phyloP scores from a whole-genome alignment of 2,888 invertebrate species.

The Imbricaverruca yamaguchii region DNA sequence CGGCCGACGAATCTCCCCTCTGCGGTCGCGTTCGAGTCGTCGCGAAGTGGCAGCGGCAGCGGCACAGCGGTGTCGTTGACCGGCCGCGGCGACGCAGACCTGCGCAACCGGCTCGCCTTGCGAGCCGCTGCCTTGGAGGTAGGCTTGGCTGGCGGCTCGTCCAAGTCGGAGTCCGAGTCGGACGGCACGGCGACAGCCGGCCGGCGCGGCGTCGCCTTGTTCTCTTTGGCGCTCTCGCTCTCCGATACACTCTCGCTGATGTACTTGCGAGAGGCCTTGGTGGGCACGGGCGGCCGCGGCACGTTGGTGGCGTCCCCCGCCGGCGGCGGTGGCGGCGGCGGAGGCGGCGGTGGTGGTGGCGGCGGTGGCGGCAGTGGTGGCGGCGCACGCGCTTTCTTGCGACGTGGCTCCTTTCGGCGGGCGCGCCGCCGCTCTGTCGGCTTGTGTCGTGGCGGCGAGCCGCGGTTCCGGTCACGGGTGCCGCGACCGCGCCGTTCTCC shows the following conservation, averaged over 20 bases:
- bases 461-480: not conserved
- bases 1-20: slow-evolving; percentile 26
- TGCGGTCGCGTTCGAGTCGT: not conserved
- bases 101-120: not conserved
- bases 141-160: not conserved
- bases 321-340: not conserved
- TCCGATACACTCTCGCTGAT: not conserved
- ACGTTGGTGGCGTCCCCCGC: not conserved
- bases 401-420: not conserved
- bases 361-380: not conserved
- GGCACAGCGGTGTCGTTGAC: not conserved
- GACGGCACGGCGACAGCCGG: not conserved
- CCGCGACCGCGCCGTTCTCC: not conserved
- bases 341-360: not conserved
- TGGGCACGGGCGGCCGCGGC: slow-evolving; percentile 18
- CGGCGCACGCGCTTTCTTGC: not conserved
- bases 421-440: not conserved
- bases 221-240: slow-evolving; percentile 9
- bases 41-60: not conserved
- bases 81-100: not conserved
- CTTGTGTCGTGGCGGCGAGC: not conserved
- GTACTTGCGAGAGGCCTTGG: slow-evolving; percentile 19
- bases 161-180: not conserved
- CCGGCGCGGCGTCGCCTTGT: not conserved
- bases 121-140: not conserved